Evolutionary conservation across 92 coral and sea anemone species (phyloP), one percentile per base, ranked within the genome.

Genomic region (Anthopleura xanthogrammica): DNA sequence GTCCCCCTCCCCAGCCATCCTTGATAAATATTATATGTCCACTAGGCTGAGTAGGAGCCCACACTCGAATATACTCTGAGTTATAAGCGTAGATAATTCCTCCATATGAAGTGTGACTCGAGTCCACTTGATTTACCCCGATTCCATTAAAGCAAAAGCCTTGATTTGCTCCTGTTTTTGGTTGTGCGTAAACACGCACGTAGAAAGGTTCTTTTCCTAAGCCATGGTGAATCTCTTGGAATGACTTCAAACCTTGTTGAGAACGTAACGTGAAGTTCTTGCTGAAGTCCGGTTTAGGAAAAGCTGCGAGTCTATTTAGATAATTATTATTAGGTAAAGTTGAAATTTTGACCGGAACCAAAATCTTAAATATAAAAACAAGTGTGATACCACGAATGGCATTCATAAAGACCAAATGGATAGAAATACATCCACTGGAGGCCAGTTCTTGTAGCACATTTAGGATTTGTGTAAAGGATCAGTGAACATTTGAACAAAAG

Each of bases 71-170:
- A 76, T 62, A 83, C 65, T 87, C 91, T 2, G 94, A 86, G 81
- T 97, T 91, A 85, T 97, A 97, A 56, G 98, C 99, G 87, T 77
- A 97, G 83, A 97, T 77, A n/a, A 97, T 43, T 60, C 99, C 99
- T 41, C 98, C 98, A 76, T 89, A 94, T 22, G 91, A 87, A 78
- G 93, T 83, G 39, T 66, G 80, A 1, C 78, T 82, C 52, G 96
- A 88, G 7, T 93, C 92, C 60, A 90, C 95, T 77, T 97, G 99
- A 24, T 93, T 95, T 19, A 93, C 85, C 2, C 99, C 99, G 66
- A 94, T 92, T 66, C 92, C 99, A 75, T 92, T 88, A 82, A 97
- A 97, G 48, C 91, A 92, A 86, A 97, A 97, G 17, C 88, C 93
- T 2, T 74, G 72, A 78, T 95, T 95, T 12, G 77, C 54, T 42